Conservation (phyloP, 2,797 vertebrate species). For the Ctenosaura bakeri region DNA sequence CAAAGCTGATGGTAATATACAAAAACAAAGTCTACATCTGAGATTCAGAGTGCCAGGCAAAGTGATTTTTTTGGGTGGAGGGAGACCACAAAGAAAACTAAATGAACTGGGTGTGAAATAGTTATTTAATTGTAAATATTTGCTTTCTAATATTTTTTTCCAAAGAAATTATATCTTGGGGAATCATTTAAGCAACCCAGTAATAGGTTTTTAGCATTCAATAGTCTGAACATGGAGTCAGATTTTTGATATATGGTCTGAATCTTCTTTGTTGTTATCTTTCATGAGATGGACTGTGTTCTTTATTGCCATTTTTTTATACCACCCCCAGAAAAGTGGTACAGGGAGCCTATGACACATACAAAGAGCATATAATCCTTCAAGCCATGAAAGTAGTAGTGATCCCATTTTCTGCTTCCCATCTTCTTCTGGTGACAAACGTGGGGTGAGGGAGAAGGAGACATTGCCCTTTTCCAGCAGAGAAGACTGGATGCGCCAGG, state of each 20-base stretch:
- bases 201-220: slow-evolving; percentile 65
- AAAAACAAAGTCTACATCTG: not conserved
- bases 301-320: slow-evolving; percentile 43
- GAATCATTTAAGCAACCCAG: slow-evolving; percentile 64
- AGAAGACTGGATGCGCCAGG: not conserved
- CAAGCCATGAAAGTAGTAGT: not conserved
- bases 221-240: slow-evolving; percentile 69
- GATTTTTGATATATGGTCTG: slow-evolving; percentile 66
- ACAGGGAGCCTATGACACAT: slow-evolving; percentile 27
- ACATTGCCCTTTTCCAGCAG: not conserved
- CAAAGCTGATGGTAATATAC: not conserved
- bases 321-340: slow-evolving; percentile 30
- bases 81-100: not conserved
- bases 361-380: not conserved
- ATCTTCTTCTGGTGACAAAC: not conserved
- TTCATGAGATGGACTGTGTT: slow-evolving; percentile 45
- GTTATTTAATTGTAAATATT: slow-evolving; percentile 20
- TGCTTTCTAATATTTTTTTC: slow-evolving; percentile 14
- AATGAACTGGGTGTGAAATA: slow-evolving; percentile 33
- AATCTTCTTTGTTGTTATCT: slow-evolving; percentile 61
- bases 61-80: not conserved
- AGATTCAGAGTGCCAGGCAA: not conserved
- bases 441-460: too few relatives aligned
- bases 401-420: too few relatives aligned
- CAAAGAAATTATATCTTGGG: slow-evolving; percentile 64